Percentiles rank a stretch among this genome's conserved stretches.
phyloP scores from a whole-genome alignment of 2,797 vertebrate species.

The Pseudocheirus occidentalis region DNA sequence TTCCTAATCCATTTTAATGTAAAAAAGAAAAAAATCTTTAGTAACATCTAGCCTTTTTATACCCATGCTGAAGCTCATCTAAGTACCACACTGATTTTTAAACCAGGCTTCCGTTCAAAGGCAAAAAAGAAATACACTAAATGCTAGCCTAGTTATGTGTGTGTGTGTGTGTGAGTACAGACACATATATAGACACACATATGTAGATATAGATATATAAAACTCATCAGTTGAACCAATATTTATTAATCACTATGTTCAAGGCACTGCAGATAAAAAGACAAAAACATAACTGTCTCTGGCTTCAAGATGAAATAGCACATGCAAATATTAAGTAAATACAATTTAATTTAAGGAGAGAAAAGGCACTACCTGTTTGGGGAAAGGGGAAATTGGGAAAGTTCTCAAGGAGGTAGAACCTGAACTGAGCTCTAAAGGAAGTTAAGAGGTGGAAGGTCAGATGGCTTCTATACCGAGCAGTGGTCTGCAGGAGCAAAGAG shows the following conservation, averaged over 20 bases:
- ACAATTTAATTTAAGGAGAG: background rate
- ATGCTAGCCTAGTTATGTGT: background rate
- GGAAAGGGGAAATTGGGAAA: background rate
- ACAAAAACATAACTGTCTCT: background rate
- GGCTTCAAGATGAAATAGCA: background rate
- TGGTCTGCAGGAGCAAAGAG: background rate
- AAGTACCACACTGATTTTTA: background rate
- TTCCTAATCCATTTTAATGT: background rate
- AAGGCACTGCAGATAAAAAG: background rate
- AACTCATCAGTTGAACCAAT: background rate
- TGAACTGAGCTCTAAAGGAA: background rate
- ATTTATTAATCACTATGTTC: background rate
- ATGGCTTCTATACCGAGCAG: background rate
- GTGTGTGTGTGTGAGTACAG: too few species aligned
- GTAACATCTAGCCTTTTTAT: background rate
- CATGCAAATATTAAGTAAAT: background rate
- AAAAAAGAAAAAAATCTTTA: background rate
- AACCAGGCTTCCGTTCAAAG: background rate
- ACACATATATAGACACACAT: too few species aligned
- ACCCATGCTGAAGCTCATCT: background rate
- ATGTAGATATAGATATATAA: background rate
- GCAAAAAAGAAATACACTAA: background rate
- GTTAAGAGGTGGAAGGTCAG: background rate
- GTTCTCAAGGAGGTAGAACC: background rate
- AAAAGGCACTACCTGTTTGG: background rate